These are phyloP conservation scores for Stramonita haemastoma DNA, from an alignment of 2,888 invertebrate species.

Conservation along the genomic window DNA sequence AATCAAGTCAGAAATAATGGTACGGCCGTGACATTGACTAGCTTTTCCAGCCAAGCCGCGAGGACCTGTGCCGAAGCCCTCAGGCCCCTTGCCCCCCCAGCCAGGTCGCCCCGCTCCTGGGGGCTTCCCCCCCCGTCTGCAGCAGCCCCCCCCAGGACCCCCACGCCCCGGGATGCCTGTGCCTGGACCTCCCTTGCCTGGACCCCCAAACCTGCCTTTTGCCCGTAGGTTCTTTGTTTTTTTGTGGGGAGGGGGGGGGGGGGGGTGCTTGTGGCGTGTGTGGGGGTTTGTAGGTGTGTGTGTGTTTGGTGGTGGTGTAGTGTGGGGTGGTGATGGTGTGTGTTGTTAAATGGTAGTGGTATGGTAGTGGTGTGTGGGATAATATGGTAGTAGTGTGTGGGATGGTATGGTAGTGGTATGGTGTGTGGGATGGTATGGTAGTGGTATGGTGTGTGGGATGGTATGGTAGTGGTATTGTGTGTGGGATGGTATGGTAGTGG, in stretches of 20 bases:
- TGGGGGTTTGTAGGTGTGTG: not conserved
- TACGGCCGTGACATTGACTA: not conserved
- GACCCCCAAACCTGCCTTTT: conserved; percentile 56
- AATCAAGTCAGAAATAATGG: not conserved
- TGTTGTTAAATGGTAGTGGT: no score
- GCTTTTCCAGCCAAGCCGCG: conserved; percentile 34
- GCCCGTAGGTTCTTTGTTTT: conserved; percentile 64
- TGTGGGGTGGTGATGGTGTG: no score
- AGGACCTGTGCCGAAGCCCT: conserved; percentile 27
- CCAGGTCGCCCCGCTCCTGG: conserved; percentile 45
- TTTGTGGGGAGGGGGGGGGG: not conserved
- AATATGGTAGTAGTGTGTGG: no score
- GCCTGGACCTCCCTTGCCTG: conserved; percentile 51
- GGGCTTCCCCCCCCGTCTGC: conserved; percentile 46
- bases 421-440: no score
- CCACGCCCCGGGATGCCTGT: conserved; percentile 63
- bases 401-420: no score
- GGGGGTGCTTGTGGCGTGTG: no score
- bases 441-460: not conserved
- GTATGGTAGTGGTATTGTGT: not conserved
- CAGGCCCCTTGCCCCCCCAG: conserved; percentile 49
- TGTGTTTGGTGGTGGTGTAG: no score
- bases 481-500: no score
- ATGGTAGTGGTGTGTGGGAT: no score
- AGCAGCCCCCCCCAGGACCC: conserved; percentile 59